Evolutionary conservation across 2,113 vertebrate species (phyloP).

Genomic region (Paracyprichromis sp.): DNA sequence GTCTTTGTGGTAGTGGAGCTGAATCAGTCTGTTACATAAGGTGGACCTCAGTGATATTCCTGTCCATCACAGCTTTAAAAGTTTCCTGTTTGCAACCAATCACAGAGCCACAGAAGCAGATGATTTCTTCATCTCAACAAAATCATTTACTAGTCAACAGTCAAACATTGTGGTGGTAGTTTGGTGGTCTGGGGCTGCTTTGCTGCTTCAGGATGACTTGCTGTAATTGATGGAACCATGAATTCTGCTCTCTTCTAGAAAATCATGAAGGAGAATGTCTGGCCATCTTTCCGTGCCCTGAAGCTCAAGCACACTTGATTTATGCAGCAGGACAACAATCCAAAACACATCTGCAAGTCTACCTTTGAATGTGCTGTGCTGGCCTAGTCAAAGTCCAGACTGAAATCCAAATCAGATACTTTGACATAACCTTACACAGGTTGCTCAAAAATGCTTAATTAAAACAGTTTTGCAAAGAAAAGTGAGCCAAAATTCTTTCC

Average conservation of each 20-base stretch:
- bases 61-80: background rate
- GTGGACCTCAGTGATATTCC: background rate
- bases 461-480: background rate
- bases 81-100: background rate
- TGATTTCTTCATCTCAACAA: background rate
- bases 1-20: background rate
- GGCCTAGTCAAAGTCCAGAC: background rate
- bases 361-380: background rate
- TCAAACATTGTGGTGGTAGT: background rate
- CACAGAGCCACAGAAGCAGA: background rate
- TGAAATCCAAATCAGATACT: background rate
- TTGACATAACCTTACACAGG: background rate
- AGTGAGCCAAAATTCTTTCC: background rate
- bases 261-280: background rate
- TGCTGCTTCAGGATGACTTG: background rate
- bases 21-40: background rate
- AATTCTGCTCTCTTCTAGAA: background rate
- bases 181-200: background rate
- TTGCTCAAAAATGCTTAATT: background rate
- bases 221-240: background rate
- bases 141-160: background rate
- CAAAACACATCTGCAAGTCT: background rate
- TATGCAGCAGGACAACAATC: background rate
- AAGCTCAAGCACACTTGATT: background rate
- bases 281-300: background rate